phyloP scores from a whole-genome alignment of 1,140 invertebrate genomes.

The Caenorhabditis remanei region DNA sequence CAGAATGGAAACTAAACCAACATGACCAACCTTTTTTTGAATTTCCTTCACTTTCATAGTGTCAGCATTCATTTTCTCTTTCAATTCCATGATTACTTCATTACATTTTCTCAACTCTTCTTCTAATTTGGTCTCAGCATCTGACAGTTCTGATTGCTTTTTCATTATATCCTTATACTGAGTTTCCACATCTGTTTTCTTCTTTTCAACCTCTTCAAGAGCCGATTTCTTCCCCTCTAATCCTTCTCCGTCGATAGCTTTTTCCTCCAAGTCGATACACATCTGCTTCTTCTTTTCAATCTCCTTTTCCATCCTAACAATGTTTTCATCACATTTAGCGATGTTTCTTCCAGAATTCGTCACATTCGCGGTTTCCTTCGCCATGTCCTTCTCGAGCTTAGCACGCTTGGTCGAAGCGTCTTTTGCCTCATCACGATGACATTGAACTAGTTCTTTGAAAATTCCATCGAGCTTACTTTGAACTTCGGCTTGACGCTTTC shows the following conservation, averaged over 20 bases:
- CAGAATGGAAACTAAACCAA: too few species aligned
- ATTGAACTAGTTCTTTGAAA: conserved; percentile 16
- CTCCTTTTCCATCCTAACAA: not conserved
- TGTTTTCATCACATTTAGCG: conserved; percentile 38
- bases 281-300: not conserved
- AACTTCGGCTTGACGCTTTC: conserved; percentile 24
- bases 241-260: not conserved
- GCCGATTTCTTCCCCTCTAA: not conserved
- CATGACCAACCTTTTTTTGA: conserved; percentile 9
- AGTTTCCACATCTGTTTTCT: not conserved
- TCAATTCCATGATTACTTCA: conserved; percentile 45
- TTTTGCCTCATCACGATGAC: conserved; percentile 39
- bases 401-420: conserved; percentile 16
- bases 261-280: not conserved
- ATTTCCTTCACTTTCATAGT: not conserved
- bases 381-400: conserved; percentile 43
- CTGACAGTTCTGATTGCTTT: conserved; percentile 78
- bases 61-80: not conserved
- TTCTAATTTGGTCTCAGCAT: conserved; percentile 83
- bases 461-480: not conserved
- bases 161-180: conserved; percentile 9
- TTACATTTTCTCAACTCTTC: conserved; percentile 81
- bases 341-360: conserved; percentile 8
- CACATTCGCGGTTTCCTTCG: conserved; percentile 5
- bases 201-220: not conserved